phyloP scores from a whole-genome alignment of 2,888 invertebrate genomes.

The Trachelus stipa region DNA sequence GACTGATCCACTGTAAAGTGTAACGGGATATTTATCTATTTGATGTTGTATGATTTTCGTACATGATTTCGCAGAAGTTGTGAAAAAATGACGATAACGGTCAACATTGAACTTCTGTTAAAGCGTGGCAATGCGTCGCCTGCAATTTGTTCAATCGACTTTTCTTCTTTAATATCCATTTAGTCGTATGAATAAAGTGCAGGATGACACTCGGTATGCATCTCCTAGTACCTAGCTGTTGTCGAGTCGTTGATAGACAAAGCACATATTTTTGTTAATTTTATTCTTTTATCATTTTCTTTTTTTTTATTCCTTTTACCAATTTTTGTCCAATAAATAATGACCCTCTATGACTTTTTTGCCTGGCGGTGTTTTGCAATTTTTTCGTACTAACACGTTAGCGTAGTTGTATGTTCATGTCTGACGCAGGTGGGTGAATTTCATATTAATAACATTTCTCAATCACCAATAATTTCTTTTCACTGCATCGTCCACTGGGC shows the following conservation, averaged over 20 bases:
- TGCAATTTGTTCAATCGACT: conserved; percentile 47
- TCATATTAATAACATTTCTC: conserved; percentile 4
- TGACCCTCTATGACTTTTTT: conserved; percentile 44
- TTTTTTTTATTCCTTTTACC: conserved; percentile 26
- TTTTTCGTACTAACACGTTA: conserved; percentile 55
- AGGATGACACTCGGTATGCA: conserved; percentile 58
- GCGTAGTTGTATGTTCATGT: conserved; percentile 46
- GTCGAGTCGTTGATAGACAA: conserved; percentile 67
- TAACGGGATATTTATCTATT: conserved; percentile 37
- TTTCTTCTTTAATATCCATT: conserved; percentile 18
- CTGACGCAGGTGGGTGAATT: conserved; percentile 54
- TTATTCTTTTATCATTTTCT: conserved; percentile 27
- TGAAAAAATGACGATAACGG: background rate
- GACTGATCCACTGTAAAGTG: conserved; percentile 43
- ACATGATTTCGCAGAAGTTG: conserved; percentile 46
- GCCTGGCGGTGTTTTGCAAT: conserved; percentile 59
- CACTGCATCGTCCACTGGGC: background rate
- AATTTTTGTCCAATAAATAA: conserved; percentile 38
- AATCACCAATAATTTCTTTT: background rate
- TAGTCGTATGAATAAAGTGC: conserved; percentile 47
- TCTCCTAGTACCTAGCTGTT: conserved; percentile 63
- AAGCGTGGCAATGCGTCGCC: conserved; percentile 43
- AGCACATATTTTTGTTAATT: conserved; percentile 53
- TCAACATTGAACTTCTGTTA: conserved; percentile 45
- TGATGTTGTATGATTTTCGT: conserved; percentile 48